phyloP scores from a whole-genome alignment of 2,113 vertebrate genomes.

The Nibea albiflora region DNA sequence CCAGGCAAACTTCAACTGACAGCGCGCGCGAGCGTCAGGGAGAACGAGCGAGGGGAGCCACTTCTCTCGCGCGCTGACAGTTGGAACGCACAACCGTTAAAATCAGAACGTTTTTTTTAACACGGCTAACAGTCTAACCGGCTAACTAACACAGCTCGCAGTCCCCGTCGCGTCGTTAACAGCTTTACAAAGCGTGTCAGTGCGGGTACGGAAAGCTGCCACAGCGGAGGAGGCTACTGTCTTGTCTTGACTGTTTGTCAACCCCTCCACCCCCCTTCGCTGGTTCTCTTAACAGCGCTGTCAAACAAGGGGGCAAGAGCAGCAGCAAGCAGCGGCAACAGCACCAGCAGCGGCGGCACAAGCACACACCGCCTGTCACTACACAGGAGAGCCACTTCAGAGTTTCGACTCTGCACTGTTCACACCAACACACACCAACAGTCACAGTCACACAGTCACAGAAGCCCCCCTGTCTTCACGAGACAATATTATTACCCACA shows the following conservation, averaged over 20 bases:
- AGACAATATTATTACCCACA: constrained; percentile 18
- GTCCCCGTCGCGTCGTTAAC: too few relatives aligned
- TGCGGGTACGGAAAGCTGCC: too few relatives aligned
- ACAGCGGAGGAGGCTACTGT: too few relatives aligned
- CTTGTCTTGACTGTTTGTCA: too few relatives aligned
- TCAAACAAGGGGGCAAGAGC: too few relatives aligned
- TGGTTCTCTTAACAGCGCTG: background rate
- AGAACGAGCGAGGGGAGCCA: too few relatives aligned
- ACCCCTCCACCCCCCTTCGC: background rate
- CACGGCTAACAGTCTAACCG: too few relatives aligned
- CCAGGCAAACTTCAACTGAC: constrained; percentile 58
- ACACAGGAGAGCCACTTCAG: constrained; percentile 38
- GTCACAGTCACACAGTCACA: constrained; percentile 29
- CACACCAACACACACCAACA: constrained; percentile 1
- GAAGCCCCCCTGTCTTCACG: constrained; percentile 8
- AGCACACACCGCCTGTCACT: constrained; percentile 52
- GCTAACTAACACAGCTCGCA: too few relatives aligned
- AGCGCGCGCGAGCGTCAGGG: constrained; percentile 32
- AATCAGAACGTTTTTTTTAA: constrained; percentile 8
- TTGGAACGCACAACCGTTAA: background rate
- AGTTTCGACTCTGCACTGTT: constrained; percentile 38
- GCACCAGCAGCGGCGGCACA: constrained; percentile 13
- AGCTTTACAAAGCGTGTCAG: too few relatives aligned
- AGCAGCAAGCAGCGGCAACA: background rate
- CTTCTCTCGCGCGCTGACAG: constrained; percentile 27